A percentile compares a stretch with the other conserved stretches of the same genome.
Conservation (phyloP, 1,140 invertebrate species). For the Drosophila repletoides region DNA sequence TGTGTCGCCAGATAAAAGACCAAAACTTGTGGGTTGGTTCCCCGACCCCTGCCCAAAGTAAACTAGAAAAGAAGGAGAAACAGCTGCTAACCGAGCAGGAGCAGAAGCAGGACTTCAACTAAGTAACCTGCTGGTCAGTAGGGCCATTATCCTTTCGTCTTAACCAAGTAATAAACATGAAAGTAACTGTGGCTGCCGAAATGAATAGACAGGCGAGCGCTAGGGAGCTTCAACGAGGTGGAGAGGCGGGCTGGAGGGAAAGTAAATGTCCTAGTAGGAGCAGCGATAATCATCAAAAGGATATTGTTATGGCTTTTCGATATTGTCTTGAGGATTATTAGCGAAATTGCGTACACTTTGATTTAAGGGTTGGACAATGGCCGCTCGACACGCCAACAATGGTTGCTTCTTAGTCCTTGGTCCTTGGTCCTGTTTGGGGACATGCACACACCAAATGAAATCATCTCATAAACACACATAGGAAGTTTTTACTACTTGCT, state of each 20-base stretch:
- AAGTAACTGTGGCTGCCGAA: slow-evolving; percentile 49
- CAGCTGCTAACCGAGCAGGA: slow-evolving; percentile 22
- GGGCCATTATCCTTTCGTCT: slow-evolving; percentile 64
- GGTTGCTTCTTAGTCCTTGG: slow-evolving; percentile 2
- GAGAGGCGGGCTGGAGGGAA: neutral
- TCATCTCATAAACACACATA: slow-evolving; percentile 52
- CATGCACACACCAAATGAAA: slow-evolving; percentile 54
- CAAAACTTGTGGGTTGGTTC: slow-evolving; percentile 26
- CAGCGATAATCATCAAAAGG: slow-evolving; percentile 80
- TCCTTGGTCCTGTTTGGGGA: slow-evolving; percentile 36
- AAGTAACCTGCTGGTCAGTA: slow-evolving; percentile 28
- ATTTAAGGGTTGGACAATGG: slow-evolving; percentile 80
- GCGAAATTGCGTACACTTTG: slow-evolving; percentile 78
- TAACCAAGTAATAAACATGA: slow-evolving; percentile 71
- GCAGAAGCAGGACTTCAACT: slow-evolving; percentile 2
- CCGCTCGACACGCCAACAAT: slow-evolving; percentile 56
- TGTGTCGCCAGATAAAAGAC: slow-evolving; percentile 1
- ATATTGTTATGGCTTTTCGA: slow-evolving; percentile 80
- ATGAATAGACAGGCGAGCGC: slow-evolving; percentile 49
- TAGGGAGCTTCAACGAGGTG: neutral
- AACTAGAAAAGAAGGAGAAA: neutral
- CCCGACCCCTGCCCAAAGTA: neutral
- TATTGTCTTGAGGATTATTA: slow-evolving; percentile 82
- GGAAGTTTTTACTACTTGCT: slow-evolving; percentile 69
- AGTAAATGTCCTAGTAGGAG: slow-evolving; percentile 41